Conservation (phyloP, 2,888 invertebrate genomes). For the Clanis bilineata region DNA sequence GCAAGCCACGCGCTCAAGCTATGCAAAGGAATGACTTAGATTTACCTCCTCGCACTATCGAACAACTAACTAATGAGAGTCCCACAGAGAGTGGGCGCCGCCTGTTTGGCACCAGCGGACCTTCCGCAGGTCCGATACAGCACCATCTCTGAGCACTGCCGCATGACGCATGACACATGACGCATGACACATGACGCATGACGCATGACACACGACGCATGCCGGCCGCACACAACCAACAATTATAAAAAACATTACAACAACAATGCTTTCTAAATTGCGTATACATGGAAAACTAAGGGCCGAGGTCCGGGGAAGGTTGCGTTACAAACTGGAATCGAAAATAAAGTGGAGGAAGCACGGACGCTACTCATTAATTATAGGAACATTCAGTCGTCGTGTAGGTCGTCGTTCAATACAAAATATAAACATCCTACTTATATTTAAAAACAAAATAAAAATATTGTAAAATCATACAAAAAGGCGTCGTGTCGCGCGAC, state of each 20-base stretch:
- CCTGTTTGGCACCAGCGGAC: neutral
- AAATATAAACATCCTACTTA: conserved; percentile 52
- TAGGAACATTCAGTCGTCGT: conserved; percentile 64
- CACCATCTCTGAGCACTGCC: neutral
- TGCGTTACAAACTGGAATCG: conserved; percentile 1
- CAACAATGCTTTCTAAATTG: conserved; percentile 11
- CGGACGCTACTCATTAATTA: conserved; percentile 46
- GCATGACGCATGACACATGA: neutral
- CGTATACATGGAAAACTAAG: neutral
- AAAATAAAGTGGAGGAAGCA: conserved; percentile 45
- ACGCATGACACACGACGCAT: neutral
- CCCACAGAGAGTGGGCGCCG: neutral
- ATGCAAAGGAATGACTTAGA: conserved; percentile 68
- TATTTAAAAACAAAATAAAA: conserved; percentile 45
- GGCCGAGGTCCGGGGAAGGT: neutral
- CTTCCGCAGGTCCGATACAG: neutral
- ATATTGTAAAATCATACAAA: conserved; percentile 48
- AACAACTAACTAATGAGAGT: neutral
- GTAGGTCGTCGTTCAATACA: conserved; percentile 52
- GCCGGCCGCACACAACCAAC: neutral
- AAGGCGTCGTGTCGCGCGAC: conserved; percentile 46
- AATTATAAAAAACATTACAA: conserved; percentile 24
- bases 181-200: neutral
- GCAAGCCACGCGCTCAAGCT: conserved; percentile 43
- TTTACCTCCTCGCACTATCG: conserved; percentile 38